A percentile compares a stretch with the other conserved stretches of the same genome.
These are phyloP conservation scores for Trematomus loennbergii DNA, from an alignment of 2,113 vertebrate genomes.

Conservation along the genomic window DNA sequence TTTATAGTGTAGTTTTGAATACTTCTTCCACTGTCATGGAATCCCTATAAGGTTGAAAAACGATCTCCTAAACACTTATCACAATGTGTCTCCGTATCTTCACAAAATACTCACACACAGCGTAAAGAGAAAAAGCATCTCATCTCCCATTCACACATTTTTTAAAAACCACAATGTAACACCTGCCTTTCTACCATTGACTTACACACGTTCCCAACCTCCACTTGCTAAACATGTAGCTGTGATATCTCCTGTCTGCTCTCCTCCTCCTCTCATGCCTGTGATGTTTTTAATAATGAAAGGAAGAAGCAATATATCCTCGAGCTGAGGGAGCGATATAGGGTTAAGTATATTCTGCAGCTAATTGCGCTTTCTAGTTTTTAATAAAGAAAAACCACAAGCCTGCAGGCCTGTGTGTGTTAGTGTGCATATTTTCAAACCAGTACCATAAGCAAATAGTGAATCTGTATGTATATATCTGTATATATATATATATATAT, in stretches of 20 bases:
- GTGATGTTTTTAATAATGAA: slow-evolving; percentile 82
- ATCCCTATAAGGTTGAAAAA: slow-evolving; percentile 15
- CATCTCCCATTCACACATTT: background rate
- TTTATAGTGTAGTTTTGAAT: background rate
- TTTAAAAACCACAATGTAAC: background rate
- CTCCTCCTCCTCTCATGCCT: slow-evolving; percentile 61
- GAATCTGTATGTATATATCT: too few relatives aligned
- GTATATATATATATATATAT: background rate
- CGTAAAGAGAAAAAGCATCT: background rate
- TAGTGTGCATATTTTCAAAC: slow-evolving; percentile 39
- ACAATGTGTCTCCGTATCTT: background rate
- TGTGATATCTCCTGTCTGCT: slow-evolving; percentile 63
- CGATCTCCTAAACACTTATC: background rate
- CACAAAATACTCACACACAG: background rate
- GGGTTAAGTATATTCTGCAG: slow-evolving; percentile 83
- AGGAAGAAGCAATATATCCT: slow-evolving; percentile 81
- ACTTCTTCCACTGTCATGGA: background rate
- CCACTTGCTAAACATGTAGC: slow-evolving; percentile 56
- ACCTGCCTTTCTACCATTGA: background rate
- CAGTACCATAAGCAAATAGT: slow-evolving; percentile 57
- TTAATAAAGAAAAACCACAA: slow-evolving; percentile 81
- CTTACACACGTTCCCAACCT: slow-evolving; percentile 55
- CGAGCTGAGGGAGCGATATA: slow-evolving; percentile 77
- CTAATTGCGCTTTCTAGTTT: slow-evolving; percentile 83
- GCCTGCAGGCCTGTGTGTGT: slow-evolving; percentile 53